These are phyloP conservation scores for Lamellibrachia luymesi DNA, from an alignment of 1,140 invertebrate species.

Conservation along the genomic window DNA sequence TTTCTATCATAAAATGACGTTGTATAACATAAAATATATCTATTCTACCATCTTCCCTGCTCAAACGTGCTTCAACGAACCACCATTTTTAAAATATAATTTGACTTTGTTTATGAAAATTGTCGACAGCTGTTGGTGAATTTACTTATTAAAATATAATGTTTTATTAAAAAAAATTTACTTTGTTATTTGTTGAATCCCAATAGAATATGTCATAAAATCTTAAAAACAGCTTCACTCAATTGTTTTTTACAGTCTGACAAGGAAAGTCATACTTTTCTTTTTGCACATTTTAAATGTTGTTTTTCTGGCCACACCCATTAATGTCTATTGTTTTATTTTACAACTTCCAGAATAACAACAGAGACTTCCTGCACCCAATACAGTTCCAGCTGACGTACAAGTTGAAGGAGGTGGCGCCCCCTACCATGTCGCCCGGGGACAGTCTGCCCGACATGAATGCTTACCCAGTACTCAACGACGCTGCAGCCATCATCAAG, in stretches of 20 bases:
- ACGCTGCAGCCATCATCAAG: slow-evolving; percentile 44
- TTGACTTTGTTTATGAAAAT: too few species aligned
- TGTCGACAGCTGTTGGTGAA: too few species aligned
- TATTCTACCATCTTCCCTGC: too few species aligned
- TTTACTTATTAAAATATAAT: too few species aligned
- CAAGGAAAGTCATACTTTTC: not conserved
- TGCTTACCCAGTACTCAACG: slow-evolving; percentile 83
- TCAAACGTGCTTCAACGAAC: too few species aligned
- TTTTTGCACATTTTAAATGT: not conserved
- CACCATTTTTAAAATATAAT: too few species aligned
- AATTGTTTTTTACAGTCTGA: not conserved
- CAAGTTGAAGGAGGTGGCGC: slow-evolving; percentile 71
- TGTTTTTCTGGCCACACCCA: not conserved
- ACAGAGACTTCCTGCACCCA: slow-evolving; percentile 51
- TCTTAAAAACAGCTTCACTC: slow-evolving; percentile 46
- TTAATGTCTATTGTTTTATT: not conserved
- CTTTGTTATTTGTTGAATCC: too few species aligned
- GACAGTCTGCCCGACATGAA: slow-evolving; percentile 70
- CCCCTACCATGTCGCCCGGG: slow-evolving; percentile 56
- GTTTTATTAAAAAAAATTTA: too few species aligned
- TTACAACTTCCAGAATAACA: slow-evolving; percentile 37
- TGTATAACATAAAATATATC: too few species aligned
- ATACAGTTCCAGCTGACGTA: slow-evolving; percentile 77
- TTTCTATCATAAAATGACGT: too few species aligned
- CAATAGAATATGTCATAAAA: too few species aligned